Evolutionary conservation across 2,888 invertebrate genomes (phyloP).

Genomic region (Harpalus rufipes): DNA sequence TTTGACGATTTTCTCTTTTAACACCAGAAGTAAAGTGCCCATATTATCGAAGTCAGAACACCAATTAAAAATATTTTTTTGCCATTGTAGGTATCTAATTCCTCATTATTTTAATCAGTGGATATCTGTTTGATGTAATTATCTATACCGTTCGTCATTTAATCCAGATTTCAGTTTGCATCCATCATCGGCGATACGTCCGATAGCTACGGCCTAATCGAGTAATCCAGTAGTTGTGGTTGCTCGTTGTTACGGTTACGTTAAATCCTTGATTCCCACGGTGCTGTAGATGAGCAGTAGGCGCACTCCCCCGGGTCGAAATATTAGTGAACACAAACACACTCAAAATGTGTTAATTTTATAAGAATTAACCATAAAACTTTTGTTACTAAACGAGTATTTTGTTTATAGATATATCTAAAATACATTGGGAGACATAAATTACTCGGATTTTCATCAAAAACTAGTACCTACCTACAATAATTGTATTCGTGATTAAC

Average conservation of each 20-base stretch:
- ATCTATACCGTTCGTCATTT: constrained; percentile 7
- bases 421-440: too few relatives aligned
- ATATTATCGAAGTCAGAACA: not conserved
- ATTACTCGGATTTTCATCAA: too few relatives aligned
- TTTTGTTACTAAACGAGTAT: too few relatives aligned
- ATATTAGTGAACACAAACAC: not conserved
- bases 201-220: constrained; percentile 5
- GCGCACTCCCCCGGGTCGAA: not conserved
- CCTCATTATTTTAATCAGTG: constrained; percentile 27
- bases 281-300: not conserved
- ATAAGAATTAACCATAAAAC: too few relatives aligned
- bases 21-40: not conserved
- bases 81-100: not conserved
- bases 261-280: constrained; percentile 21
- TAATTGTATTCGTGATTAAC: too few relatives aligned
- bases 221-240: not conserved
- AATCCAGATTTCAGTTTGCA: constrained; percentile 26
- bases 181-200: constrained; percentile 30
- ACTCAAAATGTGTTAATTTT: too few relatives aligned
- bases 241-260: not conserved
- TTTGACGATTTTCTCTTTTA: too few relatives aligned
- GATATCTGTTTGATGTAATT: constrained; percentile 16
- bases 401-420: too few relatives aligned
- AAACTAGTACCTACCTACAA: too few relatives aligned
- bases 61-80: not conserved